Conservation (phyloP, 2,113 vertebrate genomes). For the Brienomyrus longianalis region DNA sequence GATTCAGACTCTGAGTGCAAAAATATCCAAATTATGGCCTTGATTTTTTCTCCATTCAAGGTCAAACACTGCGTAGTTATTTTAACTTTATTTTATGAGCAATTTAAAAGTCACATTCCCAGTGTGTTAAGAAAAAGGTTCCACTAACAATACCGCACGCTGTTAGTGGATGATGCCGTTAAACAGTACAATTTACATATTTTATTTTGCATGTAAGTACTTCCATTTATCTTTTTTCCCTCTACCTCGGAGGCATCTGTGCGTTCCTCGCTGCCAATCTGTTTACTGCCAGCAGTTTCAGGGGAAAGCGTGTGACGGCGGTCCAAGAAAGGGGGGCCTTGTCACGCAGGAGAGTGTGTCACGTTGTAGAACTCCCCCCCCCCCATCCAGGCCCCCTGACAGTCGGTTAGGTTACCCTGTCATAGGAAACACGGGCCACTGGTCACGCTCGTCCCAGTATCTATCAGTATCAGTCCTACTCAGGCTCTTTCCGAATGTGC, state of each 20-base stretch:
- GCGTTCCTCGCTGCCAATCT: not conserved
- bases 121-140: not conserved
- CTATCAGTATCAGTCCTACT: not conserved
- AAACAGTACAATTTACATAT: constrained; percentile 36
- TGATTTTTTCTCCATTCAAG: not conserved
- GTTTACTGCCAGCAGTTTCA: not conserved
- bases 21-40: not conserved
- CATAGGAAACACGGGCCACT: constrained; percentile 32
- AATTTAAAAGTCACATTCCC: not conserved
- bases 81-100: not conserved
- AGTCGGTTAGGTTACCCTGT: constrained; percentile 49
- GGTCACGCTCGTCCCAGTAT: constrained; percentile 34
- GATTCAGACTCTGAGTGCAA: not conserved
- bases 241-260: not conserved
- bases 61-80: not conserved
- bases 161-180: constrained; percentile 16
- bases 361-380: not conserved
- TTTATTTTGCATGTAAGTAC: constrained; percentile 12
- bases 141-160: not conserved
- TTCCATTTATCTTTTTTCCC: constrained; percentile 15
- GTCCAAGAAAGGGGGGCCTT: not conserved
- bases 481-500: not conserved
- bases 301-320: constrained; percentile 15
- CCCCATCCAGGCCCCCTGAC: constrained; percentile 20
- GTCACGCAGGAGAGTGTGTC: constrained; percentile 3